Conservation (phyloP, 2,888 invertebrate species). For the Pseudolycoriella hygida region DNA sequence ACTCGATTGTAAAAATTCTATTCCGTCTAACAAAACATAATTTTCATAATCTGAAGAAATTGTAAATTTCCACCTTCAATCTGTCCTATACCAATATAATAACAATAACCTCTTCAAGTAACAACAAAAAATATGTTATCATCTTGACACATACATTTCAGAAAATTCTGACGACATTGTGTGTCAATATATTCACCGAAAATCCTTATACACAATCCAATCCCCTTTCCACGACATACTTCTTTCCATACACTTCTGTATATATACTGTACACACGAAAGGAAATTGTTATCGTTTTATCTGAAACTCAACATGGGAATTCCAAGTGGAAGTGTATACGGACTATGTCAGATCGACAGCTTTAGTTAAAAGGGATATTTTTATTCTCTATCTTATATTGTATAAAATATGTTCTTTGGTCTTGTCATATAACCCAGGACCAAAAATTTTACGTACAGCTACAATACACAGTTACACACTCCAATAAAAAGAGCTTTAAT, state of each 20-base stretch:
- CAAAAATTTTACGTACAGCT: background rate
- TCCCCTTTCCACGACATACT: too few relatives aligned
- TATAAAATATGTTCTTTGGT: background rate
- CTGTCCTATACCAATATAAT: too few relatives aligned
- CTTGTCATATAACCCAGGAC: background rate
- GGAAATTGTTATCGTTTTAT: constrained; percentile 5
- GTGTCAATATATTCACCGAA: background rate
- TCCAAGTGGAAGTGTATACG: background rate
- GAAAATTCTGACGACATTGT: background rate
- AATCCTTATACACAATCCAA: background rate
- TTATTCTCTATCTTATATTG: background rate
- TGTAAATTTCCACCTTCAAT: too few relatives aligned
- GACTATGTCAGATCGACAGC: constrained; percentile 2
- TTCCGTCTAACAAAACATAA: too few relatives aligned
- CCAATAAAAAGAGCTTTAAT: constrained; percentile 3
- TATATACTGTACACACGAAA: background rate
- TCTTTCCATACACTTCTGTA: too few relatives aligned
- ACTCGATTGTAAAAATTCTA: too few relatives aligned
- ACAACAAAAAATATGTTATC: too few relatives aligned
- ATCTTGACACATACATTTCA: background rate
- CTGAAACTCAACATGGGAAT: constrained; percentile 2
- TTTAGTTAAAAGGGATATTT: background rate
- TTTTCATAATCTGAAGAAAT: too few relatives aligned
- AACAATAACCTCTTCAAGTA: too few relatives aligned
- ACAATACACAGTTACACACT: too few relatives aligned